phyloP scores from a whole-genome alignment of 2,113 vertebrate species.

The Melozone crissalis region DNA sequence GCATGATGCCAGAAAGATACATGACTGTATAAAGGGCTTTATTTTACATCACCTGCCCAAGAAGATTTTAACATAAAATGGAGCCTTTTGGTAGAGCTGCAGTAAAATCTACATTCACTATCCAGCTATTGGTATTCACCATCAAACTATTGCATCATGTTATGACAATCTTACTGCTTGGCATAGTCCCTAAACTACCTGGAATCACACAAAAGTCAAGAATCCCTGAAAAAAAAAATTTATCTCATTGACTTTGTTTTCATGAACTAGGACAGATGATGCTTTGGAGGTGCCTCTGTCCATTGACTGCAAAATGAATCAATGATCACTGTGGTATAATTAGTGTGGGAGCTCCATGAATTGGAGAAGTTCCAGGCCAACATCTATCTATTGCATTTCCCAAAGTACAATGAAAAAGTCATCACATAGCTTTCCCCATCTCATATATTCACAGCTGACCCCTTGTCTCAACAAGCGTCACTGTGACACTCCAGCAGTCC shows the following conservation, averaged over 20 bases:
- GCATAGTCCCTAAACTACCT: not conserved
- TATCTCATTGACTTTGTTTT: not conserved
- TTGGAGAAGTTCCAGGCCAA: not conserved
- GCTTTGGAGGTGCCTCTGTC: not conserved
- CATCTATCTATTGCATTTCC: not conserved
- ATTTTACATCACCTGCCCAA: not conserved
- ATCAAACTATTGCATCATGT: not conserved
- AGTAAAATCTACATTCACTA: not conserved
- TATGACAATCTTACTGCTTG: not conserved
- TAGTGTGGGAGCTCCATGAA: not conserved
- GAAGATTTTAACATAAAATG: not conserved
- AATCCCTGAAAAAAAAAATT: not conserved
- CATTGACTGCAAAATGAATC: not conserved
- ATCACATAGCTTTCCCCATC: not conserved
- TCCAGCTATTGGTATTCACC: not conserved
- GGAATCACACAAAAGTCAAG: not conserved
- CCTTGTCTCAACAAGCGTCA: not conserved
- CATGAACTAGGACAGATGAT: not conserved
- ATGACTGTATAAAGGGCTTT: not conserved
- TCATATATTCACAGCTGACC: not conserved
- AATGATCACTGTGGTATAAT: not conserved
- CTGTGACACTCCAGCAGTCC: not conserved
- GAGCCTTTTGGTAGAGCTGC: not conserved
- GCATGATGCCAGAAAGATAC: not conserved
- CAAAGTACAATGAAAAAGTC: not conserved